Base-by-base conservation (phyloP, 37 sponge, comb jelly and placozoan species). In the Chondrosia reniformis region DNA sequence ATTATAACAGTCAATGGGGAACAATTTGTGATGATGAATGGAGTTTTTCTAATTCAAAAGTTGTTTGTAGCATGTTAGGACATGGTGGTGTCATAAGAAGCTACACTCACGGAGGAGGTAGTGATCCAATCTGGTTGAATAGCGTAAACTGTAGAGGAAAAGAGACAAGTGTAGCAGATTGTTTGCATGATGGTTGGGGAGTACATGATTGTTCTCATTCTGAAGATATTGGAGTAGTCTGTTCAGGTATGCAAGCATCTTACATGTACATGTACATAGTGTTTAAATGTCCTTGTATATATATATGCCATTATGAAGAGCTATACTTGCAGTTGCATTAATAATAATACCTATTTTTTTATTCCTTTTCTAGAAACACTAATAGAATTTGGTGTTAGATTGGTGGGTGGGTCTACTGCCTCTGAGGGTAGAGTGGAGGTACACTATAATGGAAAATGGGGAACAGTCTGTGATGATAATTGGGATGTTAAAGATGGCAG, bases 21-120 rank as follows among this genome's bases (percentile, higher is more conserved):
- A 67, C 61, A 31, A 55, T 81, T 10, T 81, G 83, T 55, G 75
- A 54, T 45, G 75, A 46, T 24, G 1, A 38, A 36, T 81, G 83
- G 83, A 62, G 75, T 45, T 13, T 81, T 0, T 36, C 4, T 42
- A 75, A 75, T 74, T 75, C 83, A 37, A 32, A 15, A 25, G 83
- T 81, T 31, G 76, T 81, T n/a, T 81, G 83, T 30, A 52, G 34
- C 6, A 75, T 75, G 38, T 64, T 81, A 43, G 83, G 83, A 74
- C 75, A 81, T 40, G 4, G 72, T 42, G 72, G 72, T 42, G 72
- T 44, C 19, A 25, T 40, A 34, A 19, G 24, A 37, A 39, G 72
- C 42, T 41, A 41, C 22, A 8, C 7, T 25, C 42, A 43, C 42
- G 72, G 72, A 40, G 25, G 22, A 1, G 72, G 72, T 6, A 38